Conservation (phyloP, 2,797 vertebrate species). For the Tympanoctomys barrerae region DNA sequence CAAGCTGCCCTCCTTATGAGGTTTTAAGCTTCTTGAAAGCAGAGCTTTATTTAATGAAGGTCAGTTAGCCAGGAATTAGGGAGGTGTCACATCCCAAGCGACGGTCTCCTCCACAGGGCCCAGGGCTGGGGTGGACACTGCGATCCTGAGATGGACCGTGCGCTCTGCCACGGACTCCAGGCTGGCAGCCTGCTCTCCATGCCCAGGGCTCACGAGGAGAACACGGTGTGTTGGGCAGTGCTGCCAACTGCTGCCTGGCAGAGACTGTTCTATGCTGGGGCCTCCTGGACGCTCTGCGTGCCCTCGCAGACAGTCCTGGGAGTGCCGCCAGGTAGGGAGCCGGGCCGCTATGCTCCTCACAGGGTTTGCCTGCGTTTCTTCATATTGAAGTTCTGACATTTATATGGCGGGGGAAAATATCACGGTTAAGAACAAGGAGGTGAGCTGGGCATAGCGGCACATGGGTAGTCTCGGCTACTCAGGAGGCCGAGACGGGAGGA, state of each 20-base stretch:
- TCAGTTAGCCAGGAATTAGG: not conserved
- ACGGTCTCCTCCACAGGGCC: no score
- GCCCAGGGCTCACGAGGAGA: not conserved
- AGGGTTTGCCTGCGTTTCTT: not conserved
- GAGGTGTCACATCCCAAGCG: not conserved
- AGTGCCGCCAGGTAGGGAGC: not conserved
- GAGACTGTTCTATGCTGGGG: not conserved
- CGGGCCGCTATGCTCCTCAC: not conserved
- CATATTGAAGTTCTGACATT: slow-evolving; percentile 33
- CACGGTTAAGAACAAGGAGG: not conserved
- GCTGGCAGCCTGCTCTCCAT: rapidly evolving
- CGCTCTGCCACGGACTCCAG: not conserved
- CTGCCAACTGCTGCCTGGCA: not conserved
- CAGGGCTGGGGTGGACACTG: rapidly evolving
- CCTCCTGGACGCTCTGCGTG: not conserved
- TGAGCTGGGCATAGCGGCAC: no score
- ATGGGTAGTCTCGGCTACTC: not conserved
- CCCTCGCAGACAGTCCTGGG: not conserved
- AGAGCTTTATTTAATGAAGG: not conserved
- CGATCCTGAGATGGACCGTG: no score
- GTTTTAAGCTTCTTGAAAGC: slow-evolving; percentile 14
- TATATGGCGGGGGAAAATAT: not conserved
- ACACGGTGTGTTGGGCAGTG: rapidly evolving
- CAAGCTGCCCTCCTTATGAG: not conserved
- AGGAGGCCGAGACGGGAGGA: not conserved